A percentile compares a stretch with the other conserved stretches of the same genome.
phyloP scores from a whole-genome alignment of 2,797 vertebrate species.

The Malacoraja senta region DNA sequence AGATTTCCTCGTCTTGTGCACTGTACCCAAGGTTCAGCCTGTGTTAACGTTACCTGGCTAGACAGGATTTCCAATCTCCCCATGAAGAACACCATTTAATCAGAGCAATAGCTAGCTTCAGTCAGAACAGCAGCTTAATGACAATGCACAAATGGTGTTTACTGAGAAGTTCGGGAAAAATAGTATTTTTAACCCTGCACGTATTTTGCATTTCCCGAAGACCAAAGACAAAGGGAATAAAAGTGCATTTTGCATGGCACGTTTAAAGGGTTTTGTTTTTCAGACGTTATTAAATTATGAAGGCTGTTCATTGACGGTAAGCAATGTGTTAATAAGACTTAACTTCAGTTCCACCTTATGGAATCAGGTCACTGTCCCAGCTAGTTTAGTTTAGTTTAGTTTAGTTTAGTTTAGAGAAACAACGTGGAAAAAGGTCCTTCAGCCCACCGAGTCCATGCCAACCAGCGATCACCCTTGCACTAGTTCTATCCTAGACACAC shows the following conservation, averaged over 20 bases:
- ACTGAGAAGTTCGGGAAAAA: background rate
- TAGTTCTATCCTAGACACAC: too few relatives aligned
- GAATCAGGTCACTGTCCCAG: background rate
- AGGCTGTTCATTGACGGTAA: background rate
- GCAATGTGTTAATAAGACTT: background rate
- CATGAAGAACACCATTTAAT: too few relatives aligned
- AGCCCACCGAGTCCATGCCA: too few relatives aligned
- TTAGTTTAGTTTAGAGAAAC: too few relatives aligned
- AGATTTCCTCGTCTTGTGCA: background rate
- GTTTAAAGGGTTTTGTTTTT: background rate
- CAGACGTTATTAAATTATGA: background rate
- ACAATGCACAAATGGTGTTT: background rate
- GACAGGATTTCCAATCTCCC: background rate
- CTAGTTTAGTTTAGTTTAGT: too few relatives aligned
- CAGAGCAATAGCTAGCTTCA: background rate
- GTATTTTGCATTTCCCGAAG: background rate
- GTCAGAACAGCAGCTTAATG: background rate
- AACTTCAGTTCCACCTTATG: background rate
- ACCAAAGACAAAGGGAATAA: background rate
- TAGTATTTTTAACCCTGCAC: background rate
- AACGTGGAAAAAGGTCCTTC: too few relatives aligned
- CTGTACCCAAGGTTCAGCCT: background rate
- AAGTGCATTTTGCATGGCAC: background rate
- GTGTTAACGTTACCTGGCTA: background rate
- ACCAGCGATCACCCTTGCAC: too few relatives aligned